Conservation (phyloP, 2,113 vertebrate species). For the Hyperoodon ampullatus region DNA sequence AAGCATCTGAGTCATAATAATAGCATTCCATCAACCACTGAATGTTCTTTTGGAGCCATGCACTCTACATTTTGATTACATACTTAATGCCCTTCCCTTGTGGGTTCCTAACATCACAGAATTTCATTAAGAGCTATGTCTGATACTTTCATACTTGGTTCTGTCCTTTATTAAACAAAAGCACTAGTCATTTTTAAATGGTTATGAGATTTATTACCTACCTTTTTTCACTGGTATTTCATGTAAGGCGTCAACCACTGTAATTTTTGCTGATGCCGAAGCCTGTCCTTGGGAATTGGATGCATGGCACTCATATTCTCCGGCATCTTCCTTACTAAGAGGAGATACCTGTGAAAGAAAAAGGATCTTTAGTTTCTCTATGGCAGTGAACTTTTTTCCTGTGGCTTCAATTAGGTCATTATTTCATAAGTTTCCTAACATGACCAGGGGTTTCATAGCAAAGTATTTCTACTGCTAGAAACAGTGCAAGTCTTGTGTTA, state of each 20-base stretch:
- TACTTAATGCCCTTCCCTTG: not conserved
- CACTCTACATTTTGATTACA: not conserved
- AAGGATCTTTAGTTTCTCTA: not conserved
- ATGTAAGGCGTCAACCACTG: slow-evolving; percentile 88
- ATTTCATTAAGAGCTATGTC: not conserved
- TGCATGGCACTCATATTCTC: slow-evolving; percentile 94
- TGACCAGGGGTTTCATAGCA: not conserved
- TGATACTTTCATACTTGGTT: not conserved
- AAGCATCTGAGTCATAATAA: not conserved
- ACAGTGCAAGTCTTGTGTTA: not conserved
- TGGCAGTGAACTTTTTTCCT: not conserved
- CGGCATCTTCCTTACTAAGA: slow-evolving; percentile 91
- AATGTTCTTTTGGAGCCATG: not conserved
- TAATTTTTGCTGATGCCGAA: slow-evolving; percentile 90
- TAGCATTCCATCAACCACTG: not conserved
- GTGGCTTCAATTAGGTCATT: not conserved
- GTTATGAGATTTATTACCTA: slow-evolving; percentile 65
- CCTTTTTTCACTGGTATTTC: slow-evolving; percentile 90
- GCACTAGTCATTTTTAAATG: not conserved
- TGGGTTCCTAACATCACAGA: not conserved
- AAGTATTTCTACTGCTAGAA: not conserved
- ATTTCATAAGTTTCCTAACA: not conserved
- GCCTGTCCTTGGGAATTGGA: slow-evolving; percentile 91
- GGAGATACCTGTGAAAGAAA: slow-evolving; percentile 90
- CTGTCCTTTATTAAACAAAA: slow-evolving; percentile 8